Base-by-base conservation (phyloP, 1,140 invertebrate genomes). In the Drosophila pallidifrons region DNA sequence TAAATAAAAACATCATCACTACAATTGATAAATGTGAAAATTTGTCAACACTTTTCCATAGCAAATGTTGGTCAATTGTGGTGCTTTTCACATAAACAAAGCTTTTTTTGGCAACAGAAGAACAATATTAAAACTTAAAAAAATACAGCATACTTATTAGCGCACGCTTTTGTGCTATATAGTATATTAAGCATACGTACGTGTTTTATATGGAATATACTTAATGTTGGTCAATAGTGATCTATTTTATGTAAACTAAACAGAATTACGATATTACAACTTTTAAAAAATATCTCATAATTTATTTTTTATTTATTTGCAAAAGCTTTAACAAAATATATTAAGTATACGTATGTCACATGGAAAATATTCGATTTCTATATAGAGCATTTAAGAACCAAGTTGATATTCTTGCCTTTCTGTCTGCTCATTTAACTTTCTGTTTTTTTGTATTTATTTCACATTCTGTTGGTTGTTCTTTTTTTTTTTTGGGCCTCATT, bases 401-500 rank as follows among this genome's bases (percentile, higher is more conserved):
- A 2, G 3, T 49, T 6, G 11, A 10, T 7, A 30, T 32, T 49
- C 4, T 49, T 64, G 10, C 7, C 35, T 8, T 16, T 68, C n/a
- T 52, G 30, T 4, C 13, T 35, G 51, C 52, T 15, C 41, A 45
- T 55, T 69, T 49, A 69, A 69, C 30, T 74, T 61, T 41, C 5
- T 55, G 46, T 7, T 38, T 71, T 61, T 20, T 35, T 63, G 49
- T 49, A 49, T 49, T 49, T 49, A 25, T 35, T 54, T 1, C 2
- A 25, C 20, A 25, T 25, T 35, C 13, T 43, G n/a, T 13, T 54
- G 10, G 13, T 2, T 30, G 41, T 52, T 41, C 11, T 8, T 38
- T 54, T 13, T 25, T 1, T 28, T 52, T 52, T 38, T 25, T 25
- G n/a, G 11, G 51, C 57, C 79, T 83, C 77, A 77, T 83, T 81